phyloP scores from a whole-genome alignment of 2,888 invertebrate species.

The Mallateleia sp. region DNA sequence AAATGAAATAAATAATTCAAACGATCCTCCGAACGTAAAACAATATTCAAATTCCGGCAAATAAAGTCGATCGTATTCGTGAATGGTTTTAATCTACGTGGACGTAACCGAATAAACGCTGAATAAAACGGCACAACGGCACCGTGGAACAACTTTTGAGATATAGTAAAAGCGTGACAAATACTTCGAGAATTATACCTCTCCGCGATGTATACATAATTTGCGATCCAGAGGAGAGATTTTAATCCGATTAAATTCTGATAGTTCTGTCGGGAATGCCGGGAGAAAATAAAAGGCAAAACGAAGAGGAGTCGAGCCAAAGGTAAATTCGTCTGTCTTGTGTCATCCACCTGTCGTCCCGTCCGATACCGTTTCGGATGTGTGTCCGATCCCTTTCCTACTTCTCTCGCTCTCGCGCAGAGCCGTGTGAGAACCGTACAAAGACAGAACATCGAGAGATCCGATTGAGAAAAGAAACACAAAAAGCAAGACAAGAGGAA shows the following conservation, averaged over 20 bases:
- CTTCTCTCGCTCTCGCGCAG: conserved; percentile 57
- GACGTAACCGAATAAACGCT: conserved; percentile 35
- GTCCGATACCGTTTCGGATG: conserved; percentile 77
- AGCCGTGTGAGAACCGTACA: conserved; percentile 72
- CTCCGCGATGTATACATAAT: conserved; percentile 71
- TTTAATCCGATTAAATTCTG: conserved; percentile 77
- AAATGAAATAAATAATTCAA: background rate
- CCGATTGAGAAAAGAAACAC: conserved; percentile 69
- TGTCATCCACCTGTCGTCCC: conserved; percentile 77
- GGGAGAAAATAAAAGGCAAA: conserved; percentile 62
- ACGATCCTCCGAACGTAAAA: background rate
- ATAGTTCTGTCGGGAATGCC: conserved; percentile 72
- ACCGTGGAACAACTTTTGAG: conserved; percentile 20
- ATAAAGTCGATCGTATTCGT: background rate
- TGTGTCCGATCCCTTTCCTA: conserved; percentile 72
- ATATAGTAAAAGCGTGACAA: conserved; percentile 71
- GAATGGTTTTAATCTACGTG: conserved; percentile 4
- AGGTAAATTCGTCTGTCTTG: conserved; percentile 76
- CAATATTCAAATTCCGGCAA: background rate
- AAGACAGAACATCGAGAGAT: conserved; percentile 57
- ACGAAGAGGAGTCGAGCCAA: conserved; percentile 36
- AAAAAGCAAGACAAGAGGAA: conserved; percentile 55
- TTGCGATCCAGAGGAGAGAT: conserved; percentile 72
- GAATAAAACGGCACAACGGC: conserved; percentile 24
- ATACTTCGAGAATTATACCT: conserved; percentile 68